Evolutionary conservation across 1,140 invertebrate genomes (phyloP), one percentile per base, ranked within the genome.

Genomic region (Heliconius eleuchia): DNA sequence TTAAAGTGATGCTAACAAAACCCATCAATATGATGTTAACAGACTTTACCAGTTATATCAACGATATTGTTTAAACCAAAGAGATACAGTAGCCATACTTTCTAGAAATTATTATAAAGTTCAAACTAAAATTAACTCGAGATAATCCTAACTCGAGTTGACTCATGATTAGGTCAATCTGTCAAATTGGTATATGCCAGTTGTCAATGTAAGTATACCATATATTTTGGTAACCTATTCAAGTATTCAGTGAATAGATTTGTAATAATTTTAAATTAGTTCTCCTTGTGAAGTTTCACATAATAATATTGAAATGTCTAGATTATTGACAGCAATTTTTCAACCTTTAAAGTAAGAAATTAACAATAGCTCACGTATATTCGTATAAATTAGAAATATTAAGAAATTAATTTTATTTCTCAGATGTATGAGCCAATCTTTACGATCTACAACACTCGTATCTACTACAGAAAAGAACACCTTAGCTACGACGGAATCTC

Each of bases 331-430:
- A 42, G 78, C 84, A 66, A 74, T 92, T 74, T 84, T 92, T 23
- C 89, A 92, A 76, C 92, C 91, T 18, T 13, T 94, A 18, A 91
- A 81, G 92, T 92, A 86, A 81, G 71, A 42, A 72, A 23, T 18
- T 57, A 9, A 9, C n/a, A 9, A 9, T n/a, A 23, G 9, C n/a
- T 57, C 8, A 23, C n/a, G n/a, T 23, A 3, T 3, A n/a, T 23
- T 57, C 55, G n/a, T 23, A 23, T 23, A 57, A 57, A 57, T 57
- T 55, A 23, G 6, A 52, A 52, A 52, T 72, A 37, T 72, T 72
- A n/a, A 39, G 0, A 72, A 57, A n/a, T 30, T 8, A 23, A 57
- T 75, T 75, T 72, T 74, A 52, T 23, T 82, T 91, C 89, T 39
- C 79, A 94, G 89, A 78, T 77, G 82, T 55, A 27, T 91, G 9